A percentile compares a stretch with the other conserved stretches of the same genome.
Conservation (phyloP, 2,113 vertebrate genomes). For the Callithrix jacchus region DNA sequence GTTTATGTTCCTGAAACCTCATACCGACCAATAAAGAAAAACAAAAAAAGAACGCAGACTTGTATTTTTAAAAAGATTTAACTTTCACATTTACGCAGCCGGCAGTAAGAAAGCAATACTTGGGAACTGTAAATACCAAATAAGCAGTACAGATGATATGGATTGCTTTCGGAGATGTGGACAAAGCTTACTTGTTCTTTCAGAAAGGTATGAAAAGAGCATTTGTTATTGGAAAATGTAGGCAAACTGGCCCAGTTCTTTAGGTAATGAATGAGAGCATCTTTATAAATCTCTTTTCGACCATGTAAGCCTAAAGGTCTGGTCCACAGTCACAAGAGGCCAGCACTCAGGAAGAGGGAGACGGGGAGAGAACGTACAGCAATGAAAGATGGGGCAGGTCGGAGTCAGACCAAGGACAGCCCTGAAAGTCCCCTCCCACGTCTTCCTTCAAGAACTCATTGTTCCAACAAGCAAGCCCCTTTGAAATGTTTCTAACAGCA, state of each 20-base stretch:
- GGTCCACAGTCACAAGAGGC: not conserved
- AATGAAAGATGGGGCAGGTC: not conserved
- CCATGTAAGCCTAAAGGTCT: not conserved
- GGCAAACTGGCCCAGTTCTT: not conserved
- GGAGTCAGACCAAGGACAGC: not conserved
- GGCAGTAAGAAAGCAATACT: slow-evolving; percentile 16
- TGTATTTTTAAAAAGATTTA: not conserved
- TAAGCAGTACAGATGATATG: not conserved
- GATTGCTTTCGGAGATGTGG: not conserved
- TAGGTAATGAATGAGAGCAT: not conserved
- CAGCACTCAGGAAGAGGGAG: not conserved
- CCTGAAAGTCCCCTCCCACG: not conserved
- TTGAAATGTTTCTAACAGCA: not conserved
- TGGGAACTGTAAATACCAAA: not conserved
- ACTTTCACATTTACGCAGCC: not conserved
- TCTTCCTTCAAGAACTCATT: not conserved
- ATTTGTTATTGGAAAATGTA: not conserved
- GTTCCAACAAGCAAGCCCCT: not conserved
- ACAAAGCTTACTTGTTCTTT: not conserved
- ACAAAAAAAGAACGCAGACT: not conserved
- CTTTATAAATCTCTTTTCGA: slow-evolving; percentile 1
- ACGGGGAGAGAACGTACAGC: not conserved
- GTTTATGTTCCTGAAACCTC: slow-evolving; percentile 27
- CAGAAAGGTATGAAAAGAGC: not conserved
- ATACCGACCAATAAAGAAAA: not conserved